These are phyloP conservation scores for Copidosoma floridanum DNA, from an alignment of 1,140 invertebrate species.

Conservation along the genomic window DNA sequence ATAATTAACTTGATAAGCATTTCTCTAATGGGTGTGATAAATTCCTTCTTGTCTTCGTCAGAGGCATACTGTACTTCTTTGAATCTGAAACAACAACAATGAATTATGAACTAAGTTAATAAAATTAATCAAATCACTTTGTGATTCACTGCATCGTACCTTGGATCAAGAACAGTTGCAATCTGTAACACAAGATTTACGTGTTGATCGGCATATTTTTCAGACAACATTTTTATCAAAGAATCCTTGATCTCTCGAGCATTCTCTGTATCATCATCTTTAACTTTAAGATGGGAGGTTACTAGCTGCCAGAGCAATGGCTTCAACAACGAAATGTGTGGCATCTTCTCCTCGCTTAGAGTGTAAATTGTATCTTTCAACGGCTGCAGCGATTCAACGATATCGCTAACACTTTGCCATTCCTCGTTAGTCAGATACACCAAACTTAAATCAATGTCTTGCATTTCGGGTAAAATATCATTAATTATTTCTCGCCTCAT, in stretches of 20 bases:
- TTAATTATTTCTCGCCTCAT: constrained; percentile 45
- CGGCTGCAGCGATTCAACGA: constrained; percentile 56
- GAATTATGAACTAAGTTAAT: background rate
- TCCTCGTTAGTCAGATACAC: constrained; percentile 49
- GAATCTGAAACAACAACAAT: constrained; percentile 40
- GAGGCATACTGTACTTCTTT: constrained; percentile 55
- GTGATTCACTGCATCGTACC: constrained; percentile 34
- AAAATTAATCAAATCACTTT: background rate
- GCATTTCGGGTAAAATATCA: constrained; percentile 41
- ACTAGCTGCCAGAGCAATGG: constrained; percentile 59
- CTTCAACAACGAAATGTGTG: constrained; percentile 58
- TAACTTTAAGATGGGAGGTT: constrained; percentile 56
- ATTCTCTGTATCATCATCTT: constrained; percentile 50
- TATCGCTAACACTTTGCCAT: constrained; percentile 56
- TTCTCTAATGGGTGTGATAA: constrained; percentile 51
- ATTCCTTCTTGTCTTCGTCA: constrained; percentile 52
- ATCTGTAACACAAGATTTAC: constrained; percentile 55
- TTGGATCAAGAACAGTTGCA: constrained; percentile 58
- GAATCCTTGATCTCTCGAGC: constrained; percentile 51
- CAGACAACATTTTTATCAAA: constrained; percentile 52
- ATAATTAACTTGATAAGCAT: constrained; percentile 52
- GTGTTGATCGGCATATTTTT: constrained; percentile 51
- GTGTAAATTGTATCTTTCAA: constrained; percentile 62
- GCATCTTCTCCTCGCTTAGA: constrained; percentile 58
- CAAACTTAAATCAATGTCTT: constrained; percentile 42